Evolutionary conservation across 2,113 vertebrate species (phyloP).

Genomic region (Otocyon megalotis): DNA sequence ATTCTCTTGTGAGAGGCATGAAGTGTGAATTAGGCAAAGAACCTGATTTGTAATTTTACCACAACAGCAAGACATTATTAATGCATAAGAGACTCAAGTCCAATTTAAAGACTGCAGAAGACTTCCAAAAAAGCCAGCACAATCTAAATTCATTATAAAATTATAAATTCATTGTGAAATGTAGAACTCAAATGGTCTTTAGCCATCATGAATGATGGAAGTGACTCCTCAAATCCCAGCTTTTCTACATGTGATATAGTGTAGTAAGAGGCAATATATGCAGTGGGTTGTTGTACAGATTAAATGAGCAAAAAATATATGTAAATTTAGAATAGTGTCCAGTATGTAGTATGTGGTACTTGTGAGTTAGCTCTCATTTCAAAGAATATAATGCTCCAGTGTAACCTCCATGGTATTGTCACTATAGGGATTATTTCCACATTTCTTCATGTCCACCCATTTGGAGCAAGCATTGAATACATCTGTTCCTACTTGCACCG

Average conservation of each 20-base stretch:
- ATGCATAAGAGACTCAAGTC: not conserved
- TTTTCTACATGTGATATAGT: not conserved
- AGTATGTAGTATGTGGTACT: not conserved
- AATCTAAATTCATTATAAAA: slow-evolving; percentile 49
- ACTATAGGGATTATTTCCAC: slow-evolving; percentile 95
- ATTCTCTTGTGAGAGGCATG: slow-evolving; percentile 60
- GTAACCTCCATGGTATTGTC: slow-evolving; percentile 69
- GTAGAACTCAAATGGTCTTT: not conserved
- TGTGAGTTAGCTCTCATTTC: not conserved
- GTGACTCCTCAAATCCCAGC: not conserved
- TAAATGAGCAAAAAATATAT: slow-evolving; percentile 22
- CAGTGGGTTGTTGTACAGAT: not conserved
- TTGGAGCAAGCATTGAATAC: slow-evolving; percentile 98
- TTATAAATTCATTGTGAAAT: not conserved
- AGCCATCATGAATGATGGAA: not conserved
- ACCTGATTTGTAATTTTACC: slow-evolving; percentile 23
- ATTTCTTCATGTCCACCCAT: slow-evolving; percentile 97
- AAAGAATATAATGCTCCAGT: not conserved
- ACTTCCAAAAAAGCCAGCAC: not conserved
- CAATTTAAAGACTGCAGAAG: slow-evolving; percentile 49
- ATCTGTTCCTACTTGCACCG: slow-evolving; percentile 98
- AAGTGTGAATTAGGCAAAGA: slow-evolving; percentile 58
- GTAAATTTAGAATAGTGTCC: not conserved
- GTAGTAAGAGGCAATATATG: not conserved
- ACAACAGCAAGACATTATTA: slow-evolving; percentile 15